Evolutionary conservation across 1,140 invertebrate species (phyloP).

Genomic region (Drosophila sechellia): DNA sequence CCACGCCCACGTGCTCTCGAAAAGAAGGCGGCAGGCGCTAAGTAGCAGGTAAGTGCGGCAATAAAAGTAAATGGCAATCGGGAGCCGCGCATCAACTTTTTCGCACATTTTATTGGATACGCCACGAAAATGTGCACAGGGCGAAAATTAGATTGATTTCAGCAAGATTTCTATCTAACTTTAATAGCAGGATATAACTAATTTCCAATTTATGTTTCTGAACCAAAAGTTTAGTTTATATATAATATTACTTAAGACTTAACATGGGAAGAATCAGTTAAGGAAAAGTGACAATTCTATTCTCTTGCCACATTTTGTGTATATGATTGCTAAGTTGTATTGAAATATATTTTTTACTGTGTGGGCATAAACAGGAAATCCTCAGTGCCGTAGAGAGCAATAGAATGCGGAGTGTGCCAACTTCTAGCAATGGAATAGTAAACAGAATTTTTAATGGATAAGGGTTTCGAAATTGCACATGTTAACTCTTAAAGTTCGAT

Average conservation of each 20-base stretch:
- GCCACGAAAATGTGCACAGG: constrained; percentile 14
- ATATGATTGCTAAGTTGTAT: no score
- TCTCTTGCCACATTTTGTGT: no score
- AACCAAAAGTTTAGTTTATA: no score
- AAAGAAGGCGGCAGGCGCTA: constrained; percentile 40
- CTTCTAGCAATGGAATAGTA: constrained; percentile 21
- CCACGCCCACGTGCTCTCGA: constrained; percentile 20
- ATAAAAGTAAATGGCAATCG: constrained; percentile 73
- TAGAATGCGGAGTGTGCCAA: not conserved
- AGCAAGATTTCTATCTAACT: not conserved
- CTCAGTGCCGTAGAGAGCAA: constrained; percentile 7
- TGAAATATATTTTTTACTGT: constrained; percentile 3
- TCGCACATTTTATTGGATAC: constrained; percentile 56
- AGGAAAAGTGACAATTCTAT: no score
- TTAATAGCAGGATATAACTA: no score
- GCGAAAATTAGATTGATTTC: not conserved
- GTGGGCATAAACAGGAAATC: not conserved
- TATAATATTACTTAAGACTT: no score
- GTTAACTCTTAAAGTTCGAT: not conserved
- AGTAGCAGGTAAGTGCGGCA: constrained; percentile 71
- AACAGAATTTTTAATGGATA: constrained; percentile 3
- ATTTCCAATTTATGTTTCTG: no score
- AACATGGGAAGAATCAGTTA: no score
- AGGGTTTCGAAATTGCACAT: not conserved
- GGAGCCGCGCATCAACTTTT: constrained; percentile 55